Conservation (phyloP, 1,140 invertebrate genomes). For the Tribolium castaneum region DNA sequence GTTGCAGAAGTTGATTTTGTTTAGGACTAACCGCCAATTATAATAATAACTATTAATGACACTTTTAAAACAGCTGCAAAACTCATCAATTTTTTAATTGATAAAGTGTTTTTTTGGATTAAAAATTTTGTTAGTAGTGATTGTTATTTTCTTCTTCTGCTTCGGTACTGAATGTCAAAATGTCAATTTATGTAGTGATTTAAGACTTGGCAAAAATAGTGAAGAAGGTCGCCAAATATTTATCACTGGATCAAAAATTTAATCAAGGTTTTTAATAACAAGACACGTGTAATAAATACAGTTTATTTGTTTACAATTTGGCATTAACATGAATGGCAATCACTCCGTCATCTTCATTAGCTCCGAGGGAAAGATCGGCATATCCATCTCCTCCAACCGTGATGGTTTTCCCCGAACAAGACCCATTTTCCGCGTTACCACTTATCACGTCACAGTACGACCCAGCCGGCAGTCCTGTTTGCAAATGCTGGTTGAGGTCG, state of each 20-base stretch:
- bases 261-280: not conserved
- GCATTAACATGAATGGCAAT: constrained; percentile 78
- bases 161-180: too few relatives aligned
- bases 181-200: not conserved
- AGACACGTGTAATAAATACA: not conserved
- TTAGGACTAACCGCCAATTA: not conserved
- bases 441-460: constrained; percentile 89
- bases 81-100: not conserved
- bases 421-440: constrained; percentile 70
- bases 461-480: constrained; percentile 81
- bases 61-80: not conserved
- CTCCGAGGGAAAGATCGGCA: constrained; percentile 72
- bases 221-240: not conserved
- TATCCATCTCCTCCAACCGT: constrained; percentile 72
- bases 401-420: constrained; percentile 80
- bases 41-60: not conserved
- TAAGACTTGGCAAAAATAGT: not conserved
- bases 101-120: not conserved
- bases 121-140: too few relatives aligned
- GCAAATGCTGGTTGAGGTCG: constrained; percentile 69
- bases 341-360: constrained; percentile 75
- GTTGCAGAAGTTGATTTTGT: not conserved
- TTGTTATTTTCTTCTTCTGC: too few relatives aligned
- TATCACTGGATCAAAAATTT: not conserved
- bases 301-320: constrained; percentile 49